Conservation (phyloP, 2,888 invertebrate genomes). For the Eilema griseolum region DNA sequence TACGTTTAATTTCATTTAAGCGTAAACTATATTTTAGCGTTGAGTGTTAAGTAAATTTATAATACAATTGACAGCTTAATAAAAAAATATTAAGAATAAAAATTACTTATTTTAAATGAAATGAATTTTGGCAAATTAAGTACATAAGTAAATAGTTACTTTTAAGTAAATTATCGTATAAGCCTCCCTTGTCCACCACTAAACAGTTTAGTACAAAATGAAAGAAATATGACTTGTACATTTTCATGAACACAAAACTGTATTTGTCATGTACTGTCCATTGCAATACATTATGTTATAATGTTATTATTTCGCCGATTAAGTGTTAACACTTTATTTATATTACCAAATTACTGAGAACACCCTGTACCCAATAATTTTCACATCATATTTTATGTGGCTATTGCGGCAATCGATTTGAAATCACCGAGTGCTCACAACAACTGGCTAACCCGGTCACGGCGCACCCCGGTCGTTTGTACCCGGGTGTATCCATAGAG, state of each 20-base stretch:
- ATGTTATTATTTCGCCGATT: neutral
- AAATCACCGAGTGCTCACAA: constrained; percentile 15
- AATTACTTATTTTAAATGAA: neutral
- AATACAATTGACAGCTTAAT: neutral
- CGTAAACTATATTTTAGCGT: constrained; percentile 8
- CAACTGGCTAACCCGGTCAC: constrained; percentile 59
- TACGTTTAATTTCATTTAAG: constrained; percentile 2
- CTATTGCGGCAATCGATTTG: constrained; percentile 44
- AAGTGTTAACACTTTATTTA: neutral
- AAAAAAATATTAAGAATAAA: neutral
- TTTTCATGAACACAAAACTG: neutral
- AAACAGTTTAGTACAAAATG: neutral
- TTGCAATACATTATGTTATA: too few relatives aligned
- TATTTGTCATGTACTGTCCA: neutral
- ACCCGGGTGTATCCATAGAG: constrained; percentile 21
- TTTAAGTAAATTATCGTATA: neutral
- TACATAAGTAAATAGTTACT: neutral
- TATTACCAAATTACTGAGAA: neutral
- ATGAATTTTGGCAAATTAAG: neutral
- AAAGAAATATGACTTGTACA: neutral
- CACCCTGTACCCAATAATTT: constrained; percentile 29
- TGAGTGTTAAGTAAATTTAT: neutral
- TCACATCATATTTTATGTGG: constrained; percentile 30
- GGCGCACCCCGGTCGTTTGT: constrained; percentile 50
- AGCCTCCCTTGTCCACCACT: neutral